A percentile compares a stretch with the other conserved stretches of the same genome.
These are phyloP conservation scores for Poecilia picta DNA, from an alignment of 2,797 vertebrate genomes.

Conservation along the genomic window DNA sequence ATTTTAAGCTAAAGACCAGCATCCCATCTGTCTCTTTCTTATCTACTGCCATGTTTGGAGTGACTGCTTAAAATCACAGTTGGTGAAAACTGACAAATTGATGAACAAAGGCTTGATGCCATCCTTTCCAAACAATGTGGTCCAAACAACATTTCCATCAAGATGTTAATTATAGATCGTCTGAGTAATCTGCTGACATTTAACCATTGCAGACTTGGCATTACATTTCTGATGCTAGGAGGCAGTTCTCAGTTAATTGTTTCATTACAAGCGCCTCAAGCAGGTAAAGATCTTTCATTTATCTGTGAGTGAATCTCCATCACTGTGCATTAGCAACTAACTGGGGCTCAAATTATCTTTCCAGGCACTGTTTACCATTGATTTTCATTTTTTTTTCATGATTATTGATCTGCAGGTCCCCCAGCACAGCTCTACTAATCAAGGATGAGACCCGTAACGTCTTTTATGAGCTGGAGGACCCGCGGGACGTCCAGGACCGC, in stretches of 20 bases:
- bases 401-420: conserved; percentile 76
- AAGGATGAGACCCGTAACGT: conserved; percentile 96
- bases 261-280: conserved; percentile 16
- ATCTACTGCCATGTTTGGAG: neutral
- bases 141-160: conserved; percentile 8
- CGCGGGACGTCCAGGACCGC: conserved; percentile 95
- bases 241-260: conserved; percentile 13
- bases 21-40: neutral
- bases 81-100: neutral
- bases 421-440: conserved; percentile 96
- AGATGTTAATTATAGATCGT: conserved; percentile 5
- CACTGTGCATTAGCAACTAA: conserved; percentile 19
- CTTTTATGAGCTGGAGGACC: conserved; percentile 98
- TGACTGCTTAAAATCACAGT: neutral
- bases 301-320: neutral
- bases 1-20: neutral
- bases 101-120: neutral
- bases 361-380: conserved; percentile 21
- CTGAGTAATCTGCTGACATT: conserved; percentile 4
- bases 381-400: conserved; percentile 23
- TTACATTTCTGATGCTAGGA: conserved; percentile 30
- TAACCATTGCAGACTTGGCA: conserved; percentile 7
- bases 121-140: neutral
- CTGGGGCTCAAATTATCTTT: conserved; percentile 30
- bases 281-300: conserved; percentile 14